Percentiles rank a stretch among this genome's conserved stretches.
phyloP scores from a whole-genome alignment of 2,888 invertebrate species.

The Criorhina ranunculi region DNA sequence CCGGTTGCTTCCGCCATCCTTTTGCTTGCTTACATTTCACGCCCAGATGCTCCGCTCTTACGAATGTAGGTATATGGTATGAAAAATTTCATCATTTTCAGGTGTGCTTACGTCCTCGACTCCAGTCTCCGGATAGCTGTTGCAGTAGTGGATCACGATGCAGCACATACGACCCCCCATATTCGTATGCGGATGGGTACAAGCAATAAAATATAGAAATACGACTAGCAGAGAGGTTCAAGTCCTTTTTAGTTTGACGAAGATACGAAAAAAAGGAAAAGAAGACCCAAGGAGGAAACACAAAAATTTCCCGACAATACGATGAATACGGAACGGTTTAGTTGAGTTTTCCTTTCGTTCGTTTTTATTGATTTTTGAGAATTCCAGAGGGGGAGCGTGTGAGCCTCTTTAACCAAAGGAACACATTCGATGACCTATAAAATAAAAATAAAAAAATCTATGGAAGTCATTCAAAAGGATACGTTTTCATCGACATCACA shows the following conservation, averaged over 20 bases:
- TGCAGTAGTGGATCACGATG: conserved; percentile 40
- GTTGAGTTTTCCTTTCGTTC: conserved; percentile 15
- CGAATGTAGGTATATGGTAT: conserved; percentile 63
- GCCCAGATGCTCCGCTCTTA: conserved; percentile 53
- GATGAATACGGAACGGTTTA: conserved; percentile 42
- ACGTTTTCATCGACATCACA: no score
- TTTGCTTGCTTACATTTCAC: conserved; percentile 70
- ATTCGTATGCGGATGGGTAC: conserved; percentile 62
- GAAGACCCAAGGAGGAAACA: conserved; percentile 4
- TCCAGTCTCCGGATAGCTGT: conserved; percentile 21
- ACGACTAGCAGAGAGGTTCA: conserved; percentile 30
- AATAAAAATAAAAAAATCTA: no score
- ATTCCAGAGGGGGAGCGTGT: no score
- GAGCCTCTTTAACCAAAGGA: no score
- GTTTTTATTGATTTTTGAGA: conserved; percentile 10
- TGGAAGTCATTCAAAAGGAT: no score
- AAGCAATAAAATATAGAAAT: conserved; percentile 57
- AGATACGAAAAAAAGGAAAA: conserved; percentile 15
- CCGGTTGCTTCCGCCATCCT: conserved; percentile 70
- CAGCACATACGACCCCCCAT: conserved; percentile 41
- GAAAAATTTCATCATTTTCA: conserved; percentile 74
- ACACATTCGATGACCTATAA: no score
- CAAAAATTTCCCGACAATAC: conserved; percentile 21
- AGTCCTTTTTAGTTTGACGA: conserved; percentile 49
- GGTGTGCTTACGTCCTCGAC: conserved; percentile 46